These are phyloP conservation scores for Drosophila setifemur DNA, from an alignment of 1,140 invertebrate genomes.

Conservation along the genomic window DNA sequence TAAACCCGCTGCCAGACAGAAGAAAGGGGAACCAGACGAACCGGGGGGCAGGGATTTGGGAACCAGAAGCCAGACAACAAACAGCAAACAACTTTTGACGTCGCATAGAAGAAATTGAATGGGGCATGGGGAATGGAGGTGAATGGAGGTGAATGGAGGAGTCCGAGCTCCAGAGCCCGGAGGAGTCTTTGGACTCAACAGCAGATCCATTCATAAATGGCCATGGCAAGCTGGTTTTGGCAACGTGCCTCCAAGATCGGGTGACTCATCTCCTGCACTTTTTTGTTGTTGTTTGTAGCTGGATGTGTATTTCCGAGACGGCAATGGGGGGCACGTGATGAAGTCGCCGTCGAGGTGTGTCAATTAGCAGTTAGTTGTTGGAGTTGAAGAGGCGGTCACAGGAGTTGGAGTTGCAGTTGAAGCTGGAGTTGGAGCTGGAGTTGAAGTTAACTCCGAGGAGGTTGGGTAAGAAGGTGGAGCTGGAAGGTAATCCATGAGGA, in stretches of 20 bases:
- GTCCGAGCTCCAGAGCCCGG: constrained; percentile 3
- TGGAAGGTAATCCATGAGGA: background rate
- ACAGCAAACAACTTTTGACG: constrained; percentile 50
- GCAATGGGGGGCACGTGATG: constrained; percentile 63
- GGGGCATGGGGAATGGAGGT: constrained; percentile 29
- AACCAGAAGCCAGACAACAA: constrained; percentile 45
- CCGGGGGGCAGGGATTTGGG: constrained; percentile 2
- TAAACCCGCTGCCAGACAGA: constrained; percentile 66
- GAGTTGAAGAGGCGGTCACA: constrained; percentile 39
- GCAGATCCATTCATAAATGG: constrained; percentile 77
- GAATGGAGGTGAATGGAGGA: constrained; percentile 36
- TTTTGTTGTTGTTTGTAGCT: background rate
- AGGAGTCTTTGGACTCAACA: constrained; percentile 29
- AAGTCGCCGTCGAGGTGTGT: constrained; percentile 67
- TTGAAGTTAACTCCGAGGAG: no score
- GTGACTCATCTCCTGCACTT: background rate
- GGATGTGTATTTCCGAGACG: constrained; percentile 45
- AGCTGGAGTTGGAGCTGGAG: background rate
- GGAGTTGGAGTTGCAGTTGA: no score
- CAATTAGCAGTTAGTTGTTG: constrained; percentile 75
- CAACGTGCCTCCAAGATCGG: constrained; percentile 41
- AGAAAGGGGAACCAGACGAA: background rate
- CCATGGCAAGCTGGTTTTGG: constrained; percentile 54
- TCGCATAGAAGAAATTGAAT: constrained; percentile 60
- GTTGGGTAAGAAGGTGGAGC: background rate